These are phyloP conservation scores for Meliscaeva auricollis DNA, from an alignment of 2,888 invertebrate genomes.

Conservation along the genomic window DNA sequence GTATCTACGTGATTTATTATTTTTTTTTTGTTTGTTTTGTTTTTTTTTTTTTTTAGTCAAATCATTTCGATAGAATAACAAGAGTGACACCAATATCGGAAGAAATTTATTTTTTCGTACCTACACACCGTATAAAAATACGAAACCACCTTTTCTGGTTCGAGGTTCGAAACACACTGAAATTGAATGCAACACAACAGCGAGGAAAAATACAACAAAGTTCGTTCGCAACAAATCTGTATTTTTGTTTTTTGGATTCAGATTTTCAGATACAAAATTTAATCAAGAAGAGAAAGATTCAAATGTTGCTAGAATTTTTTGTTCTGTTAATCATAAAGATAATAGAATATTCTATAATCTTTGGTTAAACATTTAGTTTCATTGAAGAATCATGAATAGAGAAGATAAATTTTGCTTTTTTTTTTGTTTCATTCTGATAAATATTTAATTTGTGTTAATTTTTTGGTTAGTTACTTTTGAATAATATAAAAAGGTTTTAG, in stretches of 20 bases:
- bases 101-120: too few species aligned
- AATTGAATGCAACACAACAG: conserved; percentile 61
- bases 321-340: neutral
- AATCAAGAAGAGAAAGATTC: neutral
- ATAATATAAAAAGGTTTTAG: too few species aligned
- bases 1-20: too few species aligned
- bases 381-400: too few species aligned
- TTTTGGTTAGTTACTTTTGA: too few species aligned
- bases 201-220: neutral
- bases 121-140: conserved; percentile 17
- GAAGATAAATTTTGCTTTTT: too few species aligned
- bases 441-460: too few species aligned
- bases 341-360: too few species aligned
- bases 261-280: conserved; percentile 7
- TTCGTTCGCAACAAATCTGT: conserved; percentile 21
- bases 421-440: too few species aligned
- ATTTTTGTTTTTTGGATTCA: neutral
- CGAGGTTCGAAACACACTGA: conserved; percentile 72
- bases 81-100: conserved; percentile 16
- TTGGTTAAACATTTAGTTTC: too few species aligned
- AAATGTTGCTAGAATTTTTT: conserved; percentile 7
- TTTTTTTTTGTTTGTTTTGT: neutral
- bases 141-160: conserved; percentile 53
- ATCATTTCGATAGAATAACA: conserved; percentile 13
- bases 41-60: neutral